Evolutionary conservation across 2,888 invertebrate species (phyloP).

Genomic region (Xylota segnis): DNA sequence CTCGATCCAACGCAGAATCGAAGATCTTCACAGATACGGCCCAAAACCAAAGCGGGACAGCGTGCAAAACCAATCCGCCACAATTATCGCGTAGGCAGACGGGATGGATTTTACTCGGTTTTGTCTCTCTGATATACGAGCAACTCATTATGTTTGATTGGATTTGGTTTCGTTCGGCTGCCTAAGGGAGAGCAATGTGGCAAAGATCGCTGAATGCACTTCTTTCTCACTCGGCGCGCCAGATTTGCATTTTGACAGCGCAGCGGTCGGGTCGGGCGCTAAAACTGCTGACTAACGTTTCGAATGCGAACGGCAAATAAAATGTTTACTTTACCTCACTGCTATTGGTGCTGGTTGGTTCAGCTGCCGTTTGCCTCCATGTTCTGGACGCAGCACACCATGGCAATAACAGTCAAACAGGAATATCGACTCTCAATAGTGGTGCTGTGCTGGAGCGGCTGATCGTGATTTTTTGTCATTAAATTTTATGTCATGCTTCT

Average conservation of each 20-base stretch:
- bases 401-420: constrained; percentile 43
- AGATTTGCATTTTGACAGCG: constrained; percentile 68
- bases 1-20: constrained; percentile 72
- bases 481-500: constrained; percentile 75
- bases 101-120: constrained; percentile 57
- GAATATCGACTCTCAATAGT: constrained; percentile 64
- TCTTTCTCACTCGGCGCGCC: constrained; percentile 8
- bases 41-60: constrained; percentile 27
- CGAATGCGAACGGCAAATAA: constrained; percentile 77
- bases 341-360: constrained; percentile 18
- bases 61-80: constrained; percentile 54
- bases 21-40: constrained; percentile 66
- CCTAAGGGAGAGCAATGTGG: constrained; percentile 62
- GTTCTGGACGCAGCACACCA: constrained; percentile 51
- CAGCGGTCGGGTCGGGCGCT: constrained; percentile 72
- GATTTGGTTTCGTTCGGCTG: constrained; percentile 61
- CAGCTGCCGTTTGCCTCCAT: constrained; percentile 53
- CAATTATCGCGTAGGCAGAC: constrained; percentile 76
- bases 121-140: constrained; percentile 60
- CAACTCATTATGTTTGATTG: constrained; percentile 69
- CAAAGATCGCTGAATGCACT: constrained; percentile 47
- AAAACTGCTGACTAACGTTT: constrained; percentile 77
- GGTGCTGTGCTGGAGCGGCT: constrained; percentile 38
- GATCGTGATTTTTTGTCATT: constrained; percentile 75
- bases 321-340: constrained; percentile 68